Conservation (phyloP, 2,113 vertebrate species). For the Dicrurus megarhynchus region DNA sequence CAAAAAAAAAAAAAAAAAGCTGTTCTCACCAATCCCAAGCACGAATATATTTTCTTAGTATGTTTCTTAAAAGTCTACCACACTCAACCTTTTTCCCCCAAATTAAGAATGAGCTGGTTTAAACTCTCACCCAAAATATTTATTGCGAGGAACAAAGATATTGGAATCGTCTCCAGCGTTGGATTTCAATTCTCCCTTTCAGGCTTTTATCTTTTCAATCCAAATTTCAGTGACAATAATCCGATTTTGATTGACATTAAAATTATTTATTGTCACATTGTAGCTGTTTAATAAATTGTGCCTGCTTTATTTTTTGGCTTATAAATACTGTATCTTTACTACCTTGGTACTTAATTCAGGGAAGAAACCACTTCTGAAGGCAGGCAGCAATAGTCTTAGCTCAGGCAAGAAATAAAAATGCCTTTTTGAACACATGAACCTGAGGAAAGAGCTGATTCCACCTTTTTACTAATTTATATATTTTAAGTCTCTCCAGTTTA, state of each 20-base stretch:
- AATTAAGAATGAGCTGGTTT: conserved; percentile 44
- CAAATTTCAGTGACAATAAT: conserved; percentile 65
- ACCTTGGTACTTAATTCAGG: conserved; percentile 41
- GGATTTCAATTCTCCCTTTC: conserved; percentile 50
- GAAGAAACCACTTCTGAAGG: conserved; percentile 16
- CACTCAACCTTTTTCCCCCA: neutral
- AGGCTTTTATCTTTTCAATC: conserved; percentile 57
- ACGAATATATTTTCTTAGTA: neutral
- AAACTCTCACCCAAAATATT: conserved; percentile 65
- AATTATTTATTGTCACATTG: conserved; percentile 69
- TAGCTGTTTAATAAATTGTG: conserved; percentile 64
- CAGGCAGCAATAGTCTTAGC: neutral
- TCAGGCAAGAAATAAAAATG: neutral
- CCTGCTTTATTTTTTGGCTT: conserved; percentile 49
- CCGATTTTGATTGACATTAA: conserved; percentile 65
- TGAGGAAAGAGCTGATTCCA: neutral
- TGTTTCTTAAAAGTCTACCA: neutral
- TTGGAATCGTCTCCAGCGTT: neutral
- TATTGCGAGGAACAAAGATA: conserved; percentile 37
- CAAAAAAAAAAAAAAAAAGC: neutral
- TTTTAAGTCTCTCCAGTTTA: neutral
- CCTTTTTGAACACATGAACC: neutral
- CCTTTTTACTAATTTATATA: conserved; percentile 12
- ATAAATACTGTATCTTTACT: conserved; percentile 26
- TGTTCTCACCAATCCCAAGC: neutral